A percentile compares a stretch with the other conserved stretches of the same genome.
Evolutionary conservation across 2,888 invertebrate species (phyloP).

Genomic region (Chrysopilus asiliformis): DNA sequence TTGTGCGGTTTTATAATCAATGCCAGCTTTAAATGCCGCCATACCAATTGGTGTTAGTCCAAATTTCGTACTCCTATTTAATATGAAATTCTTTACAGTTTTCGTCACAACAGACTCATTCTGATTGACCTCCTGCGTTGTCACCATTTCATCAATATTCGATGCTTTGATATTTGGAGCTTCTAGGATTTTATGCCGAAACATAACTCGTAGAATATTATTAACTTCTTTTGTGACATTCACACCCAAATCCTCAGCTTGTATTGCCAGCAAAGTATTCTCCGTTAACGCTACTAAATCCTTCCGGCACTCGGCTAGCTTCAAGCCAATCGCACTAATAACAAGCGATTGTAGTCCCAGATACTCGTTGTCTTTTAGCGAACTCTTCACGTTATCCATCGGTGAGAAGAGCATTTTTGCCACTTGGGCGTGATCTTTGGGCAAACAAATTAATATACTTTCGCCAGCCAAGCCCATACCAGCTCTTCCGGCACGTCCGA

Average conservation of each 20-base stretch:
- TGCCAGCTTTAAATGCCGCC: constrained; percentile 77
- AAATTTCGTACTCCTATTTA: constrained; percentile 38
- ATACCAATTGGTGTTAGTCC: constrained; percentile 54
- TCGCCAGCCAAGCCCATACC: constrained; percentile 72
- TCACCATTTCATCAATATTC: constrained; percentile 20
- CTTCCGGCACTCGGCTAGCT: constrained; percentile 42
- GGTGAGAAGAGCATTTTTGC: constrained; percentile 45
- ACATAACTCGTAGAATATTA: constrained; percentile 29
- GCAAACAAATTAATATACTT: constrained; percentile 68
- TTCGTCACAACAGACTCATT: neutral
- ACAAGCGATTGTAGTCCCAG: constrained; percentile 47
- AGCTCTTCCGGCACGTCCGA: constrained; percentile 84
- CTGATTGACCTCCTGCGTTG: constrained; percentile 24
- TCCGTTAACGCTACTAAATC: constrained; percentile 42
- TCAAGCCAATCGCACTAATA: constrained; percentile 54
- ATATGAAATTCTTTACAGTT: constrained; percentile 20
- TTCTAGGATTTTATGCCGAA: constrained; percentile 30
- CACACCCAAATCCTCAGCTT: constrained; percentile 38
- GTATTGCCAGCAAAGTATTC: constrained; percentile 51
- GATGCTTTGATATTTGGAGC: constrained; percentile 8
- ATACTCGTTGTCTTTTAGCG: constrained; percentile 39
- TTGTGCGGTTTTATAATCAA: constrained; percentile 58
- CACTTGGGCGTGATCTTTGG: constrained; percentile 44
- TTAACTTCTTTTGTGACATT: constrained; percentile 22
- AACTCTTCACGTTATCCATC: constrained; percentile 53